A percentile compares a stretch with the other conserved stretches of the same genome.
phyloP scores from a whole-genome alignment of 2,797 vertebrate genomes.

The Pipistrellus pygmaeus region DNA sequence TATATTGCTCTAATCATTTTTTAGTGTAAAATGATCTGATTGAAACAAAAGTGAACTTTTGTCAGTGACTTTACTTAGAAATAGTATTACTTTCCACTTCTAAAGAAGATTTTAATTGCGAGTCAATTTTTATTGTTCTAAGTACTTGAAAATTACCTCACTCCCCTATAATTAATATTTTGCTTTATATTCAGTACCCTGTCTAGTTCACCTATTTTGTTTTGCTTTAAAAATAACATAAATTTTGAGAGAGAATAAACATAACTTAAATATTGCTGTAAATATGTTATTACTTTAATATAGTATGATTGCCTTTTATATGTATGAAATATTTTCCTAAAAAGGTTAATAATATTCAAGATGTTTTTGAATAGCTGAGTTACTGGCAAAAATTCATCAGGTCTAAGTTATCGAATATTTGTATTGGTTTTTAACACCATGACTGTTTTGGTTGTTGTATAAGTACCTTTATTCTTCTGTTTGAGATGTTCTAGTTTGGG shows the following conservation, averaged over 20 bases:
- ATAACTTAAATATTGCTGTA: constrained; percentile 59
- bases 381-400: constrained; percentile 53
- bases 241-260: constrained; percentile 60
- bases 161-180: constrained; percentile 40
- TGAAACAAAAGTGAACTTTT: constrained; percentile 59
- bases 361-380: constrained; percentile 47
- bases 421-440: constrained; percentile 37
- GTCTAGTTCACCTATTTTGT: constrained; percentile 22
- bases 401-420: constrained; percentile 53
- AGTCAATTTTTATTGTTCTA: constrained; percentile 37
- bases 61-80: constrained; percentile 61
- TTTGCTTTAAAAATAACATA: constrained; percentile 50
- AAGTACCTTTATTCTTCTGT: constrained; percentile 48
- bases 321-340: constrained; percentile 50
- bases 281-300: constrained; percentile 27
- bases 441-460: constrained; percentile 10
- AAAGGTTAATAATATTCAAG: constrained; percentile 41
- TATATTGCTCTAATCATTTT: not conserved
- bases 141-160: constrained; percentile 53
- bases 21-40: constrained; percentile 36
- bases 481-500: constrained; percentile 57
- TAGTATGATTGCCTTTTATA: constrained; percentile 18
- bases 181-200: not conserved
- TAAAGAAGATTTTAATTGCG: constrained; percentile 56
- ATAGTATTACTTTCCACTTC: constrained; percentile 40